phyloP scores from a whole-genome alignment of 2,113 vertebrate genomes.

The Jacana jacana region DNA sequence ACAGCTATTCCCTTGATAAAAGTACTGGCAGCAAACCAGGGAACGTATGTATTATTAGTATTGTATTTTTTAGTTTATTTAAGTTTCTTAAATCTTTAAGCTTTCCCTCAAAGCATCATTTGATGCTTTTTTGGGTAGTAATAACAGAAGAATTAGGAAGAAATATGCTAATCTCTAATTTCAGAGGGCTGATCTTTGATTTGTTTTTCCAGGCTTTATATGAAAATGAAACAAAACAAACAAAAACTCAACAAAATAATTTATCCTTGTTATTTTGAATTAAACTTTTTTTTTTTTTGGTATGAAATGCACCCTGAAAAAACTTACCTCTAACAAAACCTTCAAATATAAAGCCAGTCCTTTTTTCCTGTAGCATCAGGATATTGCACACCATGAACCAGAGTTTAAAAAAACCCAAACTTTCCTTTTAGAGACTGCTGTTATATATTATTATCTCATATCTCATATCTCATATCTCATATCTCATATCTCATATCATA shows the following conservation, averaged over 20 bases:
- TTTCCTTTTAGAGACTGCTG: background rate
- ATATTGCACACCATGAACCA: background rate
- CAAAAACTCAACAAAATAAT: background rate
- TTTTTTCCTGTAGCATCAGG: background rate
- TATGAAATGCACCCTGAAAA: background rate
- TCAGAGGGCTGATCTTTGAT: background rate
- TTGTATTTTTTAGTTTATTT: background rate
- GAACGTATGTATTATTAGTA: background rate
- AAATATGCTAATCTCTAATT: background rate
- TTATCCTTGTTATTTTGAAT: background rate
- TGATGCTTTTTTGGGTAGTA: background rate
- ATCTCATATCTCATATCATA: no score
- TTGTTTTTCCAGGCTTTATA: background rate
- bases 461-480: no score
- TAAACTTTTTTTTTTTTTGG: background rate
- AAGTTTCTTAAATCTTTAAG: background rate
- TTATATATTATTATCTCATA: background rate
- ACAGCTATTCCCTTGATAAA: background rate
- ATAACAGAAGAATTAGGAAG: background rate
- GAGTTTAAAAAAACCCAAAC: rapidly evolving
- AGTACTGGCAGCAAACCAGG: background rate
- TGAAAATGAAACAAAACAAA: background rate
- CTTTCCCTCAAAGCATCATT: background rate
- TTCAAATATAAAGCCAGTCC: background rate
- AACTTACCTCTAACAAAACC: background rate